Evolutionary conservation across 1,140 invertebrate genomes (phyloP).

Genomic region (Anastrepha obliqua): DNA sequence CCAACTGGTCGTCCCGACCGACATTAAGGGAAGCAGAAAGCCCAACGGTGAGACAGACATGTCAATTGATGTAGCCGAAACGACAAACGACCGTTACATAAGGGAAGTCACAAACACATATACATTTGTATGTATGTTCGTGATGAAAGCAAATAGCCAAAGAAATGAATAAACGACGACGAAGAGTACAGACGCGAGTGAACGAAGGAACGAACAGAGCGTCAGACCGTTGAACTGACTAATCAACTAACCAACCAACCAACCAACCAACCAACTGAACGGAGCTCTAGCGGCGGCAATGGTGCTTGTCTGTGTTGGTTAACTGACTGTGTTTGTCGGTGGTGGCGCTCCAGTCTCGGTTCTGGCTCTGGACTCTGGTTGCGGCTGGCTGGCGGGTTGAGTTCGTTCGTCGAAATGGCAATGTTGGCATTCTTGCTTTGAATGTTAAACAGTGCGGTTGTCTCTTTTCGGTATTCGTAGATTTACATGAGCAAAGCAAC

Average conservation of each 20-base stretch:
- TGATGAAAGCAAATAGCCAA: neutral
- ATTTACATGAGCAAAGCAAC: slow-evolving; percentile 6
- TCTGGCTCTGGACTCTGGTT: slow-evolving; percentile 38
- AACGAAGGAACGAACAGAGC: neutral
- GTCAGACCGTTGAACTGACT: slow-evolving; percentile 33
- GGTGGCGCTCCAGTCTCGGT: slow-evolving; percentile 40
- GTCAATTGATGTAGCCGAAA: neutral
- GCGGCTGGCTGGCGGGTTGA: slow-evolving; percentile 23
- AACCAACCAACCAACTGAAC: neutral
- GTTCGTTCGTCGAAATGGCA: slow-evolving; percentile 56
- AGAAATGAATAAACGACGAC: neutral
- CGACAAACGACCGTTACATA: neutral
- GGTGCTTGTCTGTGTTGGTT: slow-evolving; percentile 48
- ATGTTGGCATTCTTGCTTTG: slow-evolving; percentile 72
- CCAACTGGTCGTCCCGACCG: neutral
- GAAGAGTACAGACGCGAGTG: neutral
- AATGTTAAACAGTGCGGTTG: slow-evolving; percentile 71
- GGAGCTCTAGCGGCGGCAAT: slow-evolving; percentile 39
- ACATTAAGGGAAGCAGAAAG: neutral
- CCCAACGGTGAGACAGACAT: neutral
- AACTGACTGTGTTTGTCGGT: slow-evolving; percentile 15
- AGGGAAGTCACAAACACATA: neutral
- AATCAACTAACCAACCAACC: neutral
- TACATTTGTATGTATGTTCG: neutral
- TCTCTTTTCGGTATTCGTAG: slow-evolving; percentile 58